A percentile compares a stretch with the other conserved stretches of the same genome.
Conservation (phyloP, 2,888 invertebrate genomes). For the Halocaridina rubra region DNA sequence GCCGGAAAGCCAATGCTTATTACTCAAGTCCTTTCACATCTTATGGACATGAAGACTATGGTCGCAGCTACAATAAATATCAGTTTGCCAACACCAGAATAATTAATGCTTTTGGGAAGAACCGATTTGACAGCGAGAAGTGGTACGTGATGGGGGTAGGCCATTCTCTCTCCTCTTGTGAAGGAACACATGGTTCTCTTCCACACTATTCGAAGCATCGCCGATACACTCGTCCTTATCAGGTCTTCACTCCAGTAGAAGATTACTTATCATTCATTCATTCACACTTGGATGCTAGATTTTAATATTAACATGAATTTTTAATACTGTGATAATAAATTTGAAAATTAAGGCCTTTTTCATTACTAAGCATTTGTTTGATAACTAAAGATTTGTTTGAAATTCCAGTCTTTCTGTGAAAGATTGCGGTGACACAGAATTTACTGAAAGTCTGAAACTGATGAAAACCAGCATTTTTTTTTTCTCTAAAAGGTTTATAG, state of each 20-base stretch:
- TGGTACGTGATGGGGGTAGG: slow-evolving; percentile 52
- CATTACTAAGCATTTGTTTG: too few relatives aligned
- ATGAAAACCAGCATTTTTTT: too few relatives aligned
- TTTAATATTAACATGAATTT: background rate
- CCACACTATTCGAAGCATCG: background rate
- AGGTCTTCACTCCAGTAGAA: slow-evolving; percentile 47
- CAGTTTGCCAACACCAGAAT: background rate
- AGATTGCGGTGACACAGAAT: too few relatives aligned
- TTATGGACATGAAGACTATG: background rate
- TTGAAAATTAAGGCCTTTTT: background rate
- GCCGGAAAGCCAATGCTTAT: slow-evolving; percentile 5
- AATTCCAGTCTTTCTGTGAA: too few relatives aligned
- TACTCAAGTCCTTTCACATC: slow-evolving; percentile 9
- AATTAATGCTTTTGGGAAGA: slow-evolving; percentile 30
- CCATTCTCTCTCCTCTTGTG: slow-evolving; percentile 19
- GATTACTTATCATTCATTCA: slow-evolving; percentile 53
- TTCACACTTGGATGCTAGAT: slow-evolving; percentile 5
- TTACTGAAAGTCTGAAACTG: too few relatives aligned
- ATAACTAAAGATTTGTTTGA: too few relatives aligned
- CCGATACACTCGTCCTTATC: background rate
- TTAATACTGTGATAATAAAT: background rate
- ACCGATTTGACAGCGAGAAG: slow-evolving; percentile 48
- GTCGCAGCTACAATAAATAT: background rate
- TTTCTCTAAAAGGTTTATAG: too few relatives aligned
- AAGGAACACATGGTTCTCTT: background rate